Base-by-base conservation (phyloP, 2,888 invertebrate genomes). In the Ceriagrion tenellum region DNA sequence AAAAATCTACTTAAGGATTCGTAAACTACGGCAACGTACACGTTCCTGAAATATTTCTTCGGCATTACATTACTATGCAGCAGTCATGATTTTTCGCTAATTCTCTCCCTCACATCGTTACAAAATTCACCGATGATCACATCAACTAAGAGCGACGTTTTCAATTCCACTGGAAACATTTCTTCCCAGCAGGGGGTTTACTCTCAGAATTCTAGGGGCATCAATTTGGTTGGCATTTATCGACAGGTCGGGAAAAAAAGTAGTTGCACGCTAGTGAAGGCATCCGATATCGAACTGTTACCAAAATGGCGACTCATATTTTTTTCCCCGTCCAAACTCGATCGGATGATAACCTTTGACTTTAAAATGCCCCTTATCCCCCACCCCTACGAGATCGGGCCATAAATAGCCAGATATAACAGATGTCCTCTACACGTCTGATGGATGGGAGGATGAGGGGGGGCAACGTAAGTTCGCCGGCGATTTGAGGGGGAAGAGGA, bases 381-480 rank as follows among this genome's bases (percentile, higher is more conserved):
- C 35, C 81, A 81, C 35, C 35, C 74, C 81, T 81, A 16, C 30
- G 30, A 81, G 81, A 81, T 81, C 81, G 35, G 69, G 81, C 35
- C 81, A 81, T 81, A 35, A 81, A 81, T 81, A 81, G 81, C 81
- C 30, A 35, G 81, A 81, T 81, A 81, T 81, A 81, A 81, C 18
- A 81, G 81, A 81, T 81, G 81, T 81, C 81, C 81, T 35, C 81
- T 35, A 81, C 35, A 81, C 81, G 35, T 81, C 81, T 10, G 1
- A 10, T 20, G 2, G 59, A 59, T 20, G 59, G 59, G 59, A 59
- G 59, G 2, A 47, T 47, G 69, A 4, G 26, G 81, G 12, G n/a
- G n/a, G n/a, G n/a, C n/a, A n/a, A n/a, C n/a, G 81, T 26, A 35
- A 35, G 81, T 35, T 81, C 35, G 81, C 81, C 81, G 10, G 81